These are phyloP conservation scores for Dufourea novaeangliae DNA, from an alignment of 1,140 invertebrate species.

Conservation along the genomic window DNA sequence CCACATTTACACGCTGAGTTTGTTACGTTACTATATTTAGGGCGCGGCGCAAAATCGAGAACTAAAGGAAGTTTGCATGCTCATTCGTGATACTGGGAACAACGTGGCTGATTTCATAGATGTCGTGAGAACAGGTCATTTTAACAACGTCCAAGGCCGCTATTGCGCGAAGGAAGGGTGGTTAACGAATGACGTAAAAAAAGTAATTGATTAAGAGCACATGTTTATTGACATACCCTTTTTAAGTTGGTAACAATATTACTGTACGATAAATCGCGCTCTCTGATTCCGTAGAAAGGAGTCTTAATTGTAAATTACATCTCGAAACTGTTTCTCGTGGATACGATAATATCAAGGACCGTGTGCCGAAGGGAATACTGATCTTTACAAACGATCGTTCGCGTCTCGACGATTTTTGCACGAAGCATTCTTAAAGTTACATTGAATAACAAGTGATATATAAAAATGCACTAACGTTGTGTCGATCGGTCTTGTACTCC, in stretches of 20 bases:
- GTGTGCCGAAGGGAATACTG: conserved; percentile 20
- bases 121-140: too few relatives aligned
- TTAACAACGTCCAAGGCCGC: too few relatives aligned
- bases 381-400: conserved; percentile 16
- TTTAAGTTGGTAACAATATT: conserved; percentile 56
- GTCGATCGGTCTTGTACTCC: neutral
- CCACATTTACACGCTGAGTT: neutral
- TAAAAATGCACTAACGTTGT: conserved; percentile 57
- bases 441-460: conserved; percentile 61
- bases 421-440: conserved; percentile 7
- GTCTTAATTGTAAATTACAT: conserved; percentile 37
- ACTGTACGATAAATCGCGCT: conserved; percentile 29
- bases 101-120: too few relatives aligned
- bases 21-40: neutral
- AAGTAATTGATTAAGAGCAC: conserved; percentile 26
- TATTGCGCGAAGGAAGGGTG: neutral
- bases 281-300: conserved; percentile 17
- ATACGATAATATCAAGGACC: conserved; percentile 24
- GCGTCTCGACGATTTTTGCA: neutral
- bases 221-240: conserved; percentile 62
- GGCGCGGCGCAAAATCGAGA: neutral
- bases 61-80: neutral
- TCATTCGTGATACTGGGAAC: neutral
- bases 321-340: neutral
- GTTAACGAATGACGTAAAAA: neutral